These are phyloP conservation scores for Bergia sp. DNA, from an alignment of 92 coral and sea anemone genomes.

Conservation along the genomic window DNA sequence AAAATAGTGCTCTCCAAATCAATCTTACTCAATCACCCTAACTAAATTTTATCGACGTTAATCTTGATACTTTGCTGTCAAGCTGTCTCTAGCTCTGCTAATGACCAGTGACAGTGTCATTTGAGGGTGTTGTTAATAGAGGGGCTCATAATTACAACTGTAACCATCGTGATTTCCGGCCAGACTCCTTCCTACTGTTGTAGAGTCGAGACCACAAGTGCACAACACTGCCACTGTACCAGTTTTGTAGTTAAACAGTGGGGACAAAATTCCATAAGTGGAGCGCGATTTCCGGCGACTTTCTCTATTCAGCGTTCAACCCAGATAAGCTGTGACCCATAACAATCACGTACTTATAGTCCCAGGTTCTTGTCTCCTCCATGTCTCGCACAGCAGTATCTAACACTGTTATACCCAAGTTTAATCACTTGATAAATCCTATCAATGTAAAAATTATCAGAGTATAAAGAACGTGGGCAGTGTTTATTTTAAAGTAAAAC, in stretches of 20 bases:
- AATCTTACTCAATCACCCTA: constrained; percentile 19
- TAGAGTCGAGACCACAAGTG: background rate
- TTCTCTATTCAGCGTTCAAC: background rate
- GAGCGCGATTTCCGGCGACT: constrained; percentile 6
- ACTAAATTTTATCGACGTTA: background rate
- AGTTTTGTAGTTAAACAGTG: background rate
- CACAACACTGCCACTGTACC: background rate
- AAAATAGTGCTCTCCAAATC: background rate
- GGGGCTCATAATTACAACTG: constrained; percentile 15
- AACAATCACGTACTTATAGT: background rate
- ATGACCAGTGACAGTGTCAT: background rate
- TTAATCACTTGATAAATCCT: constrained; percentile 29
- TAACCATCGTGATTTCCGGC: constrained; percentile 37
- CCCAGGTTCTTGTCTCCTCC: constrained; percentile 27
- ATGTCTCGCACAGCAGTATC: constrained; percentile 37
- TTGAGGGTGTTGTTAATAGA: constrained; percentile 31
- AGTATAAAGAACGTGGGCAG: background rate
- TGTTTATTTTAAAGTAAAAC: background rate
- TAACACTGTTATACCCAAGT: background rate
- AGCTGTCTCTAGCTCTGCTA: background rate
- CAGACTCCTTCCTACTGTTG: constrained; percentile 1
- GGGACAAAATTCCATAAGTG: constrained; percentile 5
- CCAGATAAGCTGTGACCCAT: constrained; percentile 1
- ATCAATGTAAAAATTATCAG: constrained; percentile 10
- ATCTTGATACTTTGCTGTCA: background rate